Percentiles rank a stretch among this genome's conserved stretches.
Evolutionary conservation across 1,140 invertebrate species (phyloP).

Genomic region (Glossosoma conforme): DNA sequence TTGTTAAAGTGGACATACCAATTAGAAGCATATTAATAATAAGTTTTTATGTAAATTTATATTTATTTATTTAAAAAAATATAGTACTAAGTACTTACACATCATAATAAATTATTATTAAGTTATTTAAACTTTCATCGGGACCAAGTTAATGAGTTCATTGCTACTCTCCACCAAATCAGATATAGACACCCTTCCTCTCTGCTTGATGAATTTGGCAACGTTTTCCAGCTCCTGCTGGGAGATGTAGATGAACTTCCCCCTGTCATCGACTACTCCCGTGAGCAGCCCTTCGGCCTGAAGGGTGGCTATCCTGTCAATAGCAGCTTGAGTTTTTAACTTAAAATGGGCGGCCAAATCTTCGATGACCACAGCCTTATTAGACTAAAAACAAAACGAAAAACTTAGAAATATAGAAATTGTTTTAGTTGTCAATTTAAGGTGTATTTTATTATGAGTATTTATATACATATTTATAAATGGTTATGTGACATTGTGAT

Average conservation of each 20-base stretch:
- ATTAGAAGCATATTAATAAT: no score
- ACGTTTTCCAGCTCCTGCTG: slow-evolving; percentile 85
- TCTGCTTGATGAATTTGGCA: slow-evolving; percentile 92
- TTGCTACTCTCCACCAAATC: slow-evolving; percentile 95
- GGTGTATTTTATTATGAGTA: no score
- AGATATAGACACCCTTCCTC: slow-evolving; percentile 87
- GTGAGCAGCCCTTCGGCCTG: slow-evolving; percentile 75
- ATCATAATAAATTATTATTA: no score
- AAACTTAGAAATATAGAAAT: no score
- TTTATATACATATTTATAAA: no score
- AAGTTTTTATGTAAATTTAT: no score
- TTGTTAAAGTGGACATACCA: no score
- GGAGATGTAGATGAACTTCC: slow-evolving; percentile 98
- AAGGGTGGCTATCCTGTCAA: slow-evolving; percentile 82
- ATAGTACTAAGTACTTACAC: no score
- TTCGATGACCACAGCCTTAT: slow-evolving; percentile 94
- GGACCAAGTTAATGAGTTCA: slow-evolving; percentile 81
- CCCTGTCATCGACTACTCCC: slow-evolving; percentile 97
- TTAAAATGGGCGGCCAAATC: slow-evolving; percentile 89
- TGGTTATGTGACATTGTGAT: no score
- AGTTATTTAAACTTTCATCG: slow-evolving; percentile 37
- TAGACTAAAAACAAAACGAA: slow-evolving; percentile 49
- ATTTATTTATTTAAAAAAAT: no score
- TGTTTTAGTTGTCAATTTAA: no score
- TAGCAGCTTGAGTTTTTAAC: slow-evolving; percentile 84